Conservation (phyloP, 2,797 vertebrate genomes). For the Sebastes hubbsi region DNA sequence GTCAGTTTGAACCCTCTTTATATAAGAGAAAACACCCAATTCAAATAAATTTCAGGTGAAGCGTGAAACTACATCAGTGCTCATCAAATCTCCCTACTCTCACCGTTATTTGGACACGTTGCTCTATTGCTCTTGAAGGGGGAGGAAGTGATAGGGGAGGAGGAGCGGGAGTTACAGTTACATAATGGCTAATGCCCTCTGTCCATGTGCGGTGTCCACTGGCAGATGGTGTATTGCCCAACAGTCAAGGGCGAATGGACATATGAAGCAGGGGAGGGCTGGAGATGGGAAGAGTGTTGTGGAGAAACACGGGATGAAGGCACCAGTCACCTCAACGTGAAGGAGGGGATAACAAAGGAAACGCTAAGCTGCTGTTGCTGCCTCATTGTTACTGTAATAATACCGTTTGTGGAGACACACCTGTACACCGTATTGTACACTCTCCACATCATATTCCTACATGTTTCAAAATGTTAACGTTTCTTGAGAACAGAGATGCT, state of each 20-base stretch:
- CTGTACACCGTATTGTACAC: neutral
- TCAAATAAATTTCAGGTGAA: neutral
- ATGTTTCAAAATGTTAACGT: neutral
- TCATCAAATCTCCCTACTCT: conserved; percentile 35
- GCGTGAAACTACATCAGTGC: neutral
- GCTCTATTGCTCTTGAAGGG: conserved; percentile 27
- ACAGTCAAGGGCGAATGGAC: conserved; percentile 57
- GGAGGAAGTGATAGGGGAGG: conserved; percentile 12
- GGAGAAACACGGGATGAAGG: conserved; percentile 9
- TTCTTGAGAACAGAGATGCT: neutral
- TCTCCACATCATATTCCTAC: neutral
- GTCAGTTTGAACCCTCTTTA: neutral
- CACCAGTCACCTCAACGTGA: conserved; percentile 21
- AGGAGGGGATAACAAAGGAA: conserved; percentile 1
- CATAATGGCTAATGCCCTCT: conserved; percentile 68
- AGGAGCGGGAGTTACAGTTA: conserved; percentile 49
- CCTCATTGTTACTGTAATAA: neutral
- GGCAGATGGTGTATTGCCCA: conserved; percentile 68
- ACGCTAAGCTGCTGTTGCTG: neutral
- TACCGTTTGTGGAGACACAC: neutral
- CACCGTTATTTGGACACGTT: neutral
- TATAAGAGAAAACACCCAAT: neutral
- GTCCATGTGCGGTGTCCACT: conserved; percentile 40
- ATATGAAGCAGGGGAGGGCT: conserved; percentile 8
- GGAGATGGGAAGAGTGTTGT: neutral